Evolutionary conservation across 2,888 invertebrate species (phyloP).

Genomic region (Meandrusa payeni): DNA sequence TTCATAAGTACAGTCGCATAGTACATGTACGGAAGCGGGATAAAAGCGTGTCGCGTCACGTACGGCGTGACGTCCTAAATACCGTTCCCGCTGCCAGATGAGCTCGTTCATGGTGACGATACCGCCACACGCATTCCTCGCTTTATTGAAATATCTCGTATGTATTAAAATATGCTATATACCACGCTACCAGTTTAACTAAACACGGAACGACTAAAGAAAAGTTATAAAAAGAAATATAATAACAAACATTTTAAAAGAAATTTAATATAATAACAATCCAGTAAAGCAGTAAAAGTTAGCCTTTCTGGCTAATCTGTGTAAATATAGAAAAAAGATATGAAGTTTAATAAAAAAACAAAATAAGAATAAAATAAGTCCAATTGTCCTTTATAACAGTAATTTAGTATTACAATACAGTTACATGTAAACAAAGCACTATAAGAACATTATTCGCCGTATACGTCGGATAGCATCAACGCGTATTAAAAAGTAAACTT

Average conservation of each 20-base stretch:
- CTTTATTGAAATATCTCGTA: conserved; percentile 47
- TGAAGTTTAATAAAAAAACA: too few relatives aligned
- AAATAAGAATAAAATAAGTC: too few relatives aligned
- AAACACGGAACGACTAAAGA: too few relatives aligned
- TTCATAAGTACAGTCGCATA: background rate
- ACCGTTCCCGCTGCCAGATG: conserved; percentile 49
- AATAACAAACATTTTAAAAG: conserved; percentile 2
- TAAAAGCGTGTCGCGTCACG: conserved; percentile 49
- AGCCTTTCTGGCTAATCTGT: too few relatives aligned
- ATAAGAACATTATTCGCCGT: conserved; percentile 16
- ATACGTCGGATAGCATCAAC: conserved; percentile 14
- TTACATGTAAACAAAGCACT: conserved; percentile 17
- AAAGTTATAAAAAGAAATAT: background rate
- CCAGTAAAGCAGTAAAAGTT: too few relatives aligned
- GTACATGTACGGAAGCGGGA: conserved; percentile 28
- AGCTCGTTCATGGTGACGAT: conserved; percentile 44
- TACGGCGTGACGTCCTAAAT: conserved; percentile 49
- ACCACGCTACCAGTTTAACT: background rate
- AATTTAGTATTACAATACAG: conserved; percentile 3
- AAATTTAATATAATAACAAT: conserved; percentile 2
- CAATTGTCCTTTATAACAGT: conserved; percentile 2
- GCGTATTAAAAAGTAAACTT: conserved; percentile 19
- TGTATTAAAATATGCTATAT: conserved; percentile 11
- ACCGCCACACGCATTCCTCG: conserved; percentile 33
- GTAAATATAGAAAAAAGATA: background rate